Evolutionary conservation across 37 sponge, comb jelly and placozoan species (phyloP), one percentile per base, ranked within the genome.

Genomic region (Cladorhizidae sp.): DNA sequence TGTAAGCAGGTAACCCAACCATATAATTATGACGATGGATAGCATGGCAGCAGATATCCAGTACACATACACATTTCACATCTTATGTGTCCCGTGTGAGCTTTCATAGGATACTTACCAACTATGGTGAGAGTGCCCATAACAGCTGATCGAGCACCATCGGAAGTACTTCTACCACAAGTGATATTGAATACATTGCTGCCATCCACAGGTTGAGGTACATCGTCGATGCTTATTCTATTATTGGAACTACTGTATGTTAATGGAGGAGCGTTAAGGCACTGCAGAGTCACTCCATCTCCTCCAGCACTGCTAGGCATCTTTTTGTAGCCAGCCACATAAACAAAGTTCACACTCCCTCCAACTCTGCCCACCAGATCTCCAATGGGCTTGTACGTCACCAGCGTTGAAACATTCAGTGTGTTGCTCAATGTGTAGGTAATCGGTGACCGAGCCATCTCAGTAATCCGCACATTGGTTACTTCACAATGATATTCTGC

Each of bases 401-500:
- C 1, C 7, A 35, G 11, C 49, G 52, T 35, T 29, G 8, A 14
- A 1, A 38, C 0, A 12, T 37, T 23, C 35, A 79, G 56, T 3
- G 0, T 52, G 18, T 36, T 57, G 33, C 9, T 29, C n/a, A 79
- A 41, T 29, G 18, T 15, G 23, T 78, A 69, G 1, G 49, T 65
- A 33, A 74, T 72, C 33, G 67, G 67, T 31, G 72, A 52, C 26
- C 23, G 1, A 25, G 5, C 29, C 1, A 58, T 40, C 63, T 42
- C 22, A 39, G 28, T 25, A 1, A 54, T 1, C 3, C 14, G 29
- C 5, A 41, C 82, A 81, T 88, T 88, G 40, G 64, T 88, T n/a
- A 83, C 90, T 26, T 15, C 31, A 75, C 90, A 89, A 31, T 36
- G 43, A 45, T 89, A 89, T 1, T 0, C n/a, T 21, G 36, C 35